Percentiles rank a stretch among this genome's conserved stretches.
These are phyloP conservation scores for Pipistrellus nathusii DNA, from an alignment of 2,797 vertebrate genomes.

Conservation along the genomic window DNA sequence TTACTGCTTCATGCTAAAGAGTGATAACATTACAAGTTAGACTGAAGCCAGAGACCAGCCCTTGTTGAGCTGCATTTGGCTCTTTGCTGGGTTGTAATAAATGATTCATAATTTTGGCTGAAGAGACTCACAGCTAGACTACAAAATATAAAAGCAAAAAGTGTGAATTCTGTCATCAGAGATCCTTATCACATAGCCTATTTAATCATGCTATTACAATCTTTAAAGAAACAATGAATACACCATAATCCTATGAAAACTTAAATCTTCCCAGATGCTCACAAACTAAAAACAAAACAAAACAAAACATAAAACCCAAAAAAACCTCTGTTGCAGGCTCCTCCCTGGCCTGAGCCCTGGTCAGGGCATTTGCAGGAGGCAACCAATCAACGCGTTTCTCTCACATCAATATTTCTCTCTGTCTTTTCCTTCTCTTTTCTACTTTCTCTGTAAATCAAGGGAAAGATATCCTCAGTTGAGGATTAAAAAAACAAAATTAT, in stretches of 20 bases:
- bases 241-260: not conserved
- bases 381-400: too few species aligned
- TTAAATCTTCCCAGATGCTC: not conserved
- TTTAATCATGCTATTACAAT: not conserved
- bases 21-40: not conserved
- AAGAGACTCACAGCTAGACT: not conserved
- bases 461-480: too few species aligned
- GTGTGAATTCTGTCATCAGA: not conserved
- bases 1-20: constrained; percentile 2
- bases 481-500: not conserved
- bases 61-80: not conserved
- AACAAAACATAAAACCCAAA: not conserved
- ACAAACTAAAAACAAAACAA: not conserved
- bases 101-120: not conserved
- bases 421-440: too few species aligned
- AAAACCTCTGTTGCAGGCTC: too few species aligned
- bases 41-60: not conserved
- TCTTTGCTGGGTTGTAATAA: not conserved
- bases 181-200: not conserved
- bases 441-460: too few species aligned
- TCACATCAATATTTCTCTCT: too few species aligned
- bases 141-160: not conserved
- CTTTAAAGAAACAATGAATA: constrained; percentile 1
- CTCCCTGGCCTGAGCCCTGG: too few species aligned
- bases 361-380: too few species aligned